Conservation (phyloP, 37 sponge, comb jelly and placozoan genomes). For the Spongilla lacustris region DNA sequence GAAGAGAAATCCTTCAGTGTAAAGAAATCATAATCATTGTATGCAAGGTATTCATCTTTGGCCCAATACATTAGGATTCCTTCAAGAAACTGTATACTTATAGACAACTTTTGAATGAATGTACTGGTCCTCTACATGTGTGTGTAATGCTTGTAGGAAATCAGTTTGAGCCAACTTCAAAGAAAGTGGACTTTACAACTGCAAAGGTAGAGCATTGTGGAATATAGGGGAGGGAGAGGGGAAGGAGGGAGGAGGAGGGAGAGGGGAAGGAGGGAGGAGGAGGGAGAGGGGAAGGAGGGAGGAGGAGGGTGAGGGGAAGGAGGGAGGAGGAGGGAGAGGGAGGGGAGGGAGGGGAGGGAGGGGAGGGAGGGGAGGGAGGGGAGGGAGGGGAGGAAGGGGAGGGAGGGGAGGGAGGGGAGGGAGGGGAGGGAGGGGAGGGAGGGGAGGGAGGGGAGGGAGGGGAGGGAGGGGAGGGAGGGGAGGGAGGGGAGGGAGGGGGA, state of each 20-base stretch:
- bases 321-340: conserved; percentile 2
- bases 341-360: neutral
- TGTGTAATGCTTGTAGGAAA: conserved; percentile 98
- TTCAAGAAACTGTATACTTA: too few relatives aligned
- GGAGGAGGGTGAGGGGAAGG: neutral
- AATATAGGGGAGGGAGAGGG: neutral
- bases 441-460: neutral
- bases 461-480: conserved; percentile 2
- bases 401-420: neutral
- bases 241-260: too few relatives aligned
- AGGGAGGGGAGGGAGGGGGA: neutral
- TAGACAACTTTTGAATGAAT: too few relatives aligned
- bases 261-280: too few relatives aligned
- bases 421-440: neutral
- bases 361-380: neutral
- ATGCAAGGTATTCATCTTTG: too few relatives aligned
- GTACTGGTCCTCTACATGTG: too few relatives aligned
- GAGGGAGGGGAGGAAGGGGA: neutral
- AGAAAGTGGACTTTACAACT: conserved; percentile 95
- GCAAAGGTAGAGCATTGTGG: conserved; percentile 81
- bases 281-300: too few relatives aligned
- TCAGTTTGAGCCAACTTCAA: conserved; percentile 95
- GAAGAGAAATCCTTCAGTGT: too few relatives aligned
- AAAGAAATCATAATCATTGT: too few relatives aligned
- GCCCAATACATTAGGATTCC: too few relatives aligned